phyloP scores from a whole-genome alignment of 2,888 invertebrate species.

The Torymus tubicola region DNA sequence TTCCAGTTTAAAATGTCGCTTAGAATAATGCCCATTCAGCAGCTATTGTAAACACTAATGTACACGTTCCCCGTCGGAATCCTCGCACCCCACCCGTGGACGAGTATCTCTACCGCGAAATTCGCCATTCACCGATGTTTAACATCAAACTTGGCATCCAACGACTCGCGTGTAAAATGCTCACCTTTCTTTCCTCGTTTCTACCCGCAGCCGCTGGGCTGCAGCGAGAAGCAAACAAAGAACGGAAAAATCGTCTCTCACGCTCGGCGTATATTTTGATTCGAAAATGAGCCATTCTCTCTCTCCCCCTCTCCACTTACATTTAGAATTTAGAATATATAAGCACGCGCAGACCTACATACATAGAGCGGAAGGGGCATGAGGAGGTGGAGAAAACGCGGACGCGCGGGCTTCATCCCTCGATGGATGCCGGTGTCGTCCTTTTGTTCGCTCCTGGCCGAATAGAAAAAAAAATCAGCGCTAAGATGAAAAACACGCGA shows the following conservation, averaged over 20 bases:
- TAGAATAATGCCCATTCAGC: too few relatives aligned
- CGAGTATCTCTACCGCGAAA: background rate
- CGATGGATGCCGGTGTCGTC: conserved; percentile 16
- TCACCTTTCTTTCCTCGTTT: conserved; percentile 7
- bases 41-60: too few relatives aligned
- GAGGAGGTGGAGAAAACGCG: background rate
- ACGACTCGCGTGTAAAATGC: conserved; percentile 22
- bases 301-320: conserved; percentile 15
- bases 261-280: conserved; percentile 32
- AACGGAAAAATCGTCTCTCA: background rate
- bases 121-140: conserved; percentile 25
- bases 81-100: background rate
- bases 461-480: conserved; percentile 64
- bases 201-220: background rate
- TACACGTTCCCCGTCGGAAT: too few relatives aligned
- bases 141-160: conserved; percentile 50
- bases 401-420: background rate
- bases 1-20: too few relatives aligned
- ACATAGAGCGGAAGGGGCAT: background rate
- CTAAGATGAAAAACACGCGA: conserved; percentile 75
- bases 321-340: conserved; percentile 43
- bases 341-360: background rate
- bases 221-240: background rate
- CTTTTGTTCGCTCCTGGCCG: conserved; percentile 64
- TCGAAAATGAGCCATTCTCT: conserved; percentile 35